A percentile compares a stretch with the other conserved stretches of the same genome.
These are phyloP conservation scores for Lepidiolamprologus cunningtoni DNA, from an alignment of 2,113 vertebrate species.

Conservation along the genomic window DNA sequence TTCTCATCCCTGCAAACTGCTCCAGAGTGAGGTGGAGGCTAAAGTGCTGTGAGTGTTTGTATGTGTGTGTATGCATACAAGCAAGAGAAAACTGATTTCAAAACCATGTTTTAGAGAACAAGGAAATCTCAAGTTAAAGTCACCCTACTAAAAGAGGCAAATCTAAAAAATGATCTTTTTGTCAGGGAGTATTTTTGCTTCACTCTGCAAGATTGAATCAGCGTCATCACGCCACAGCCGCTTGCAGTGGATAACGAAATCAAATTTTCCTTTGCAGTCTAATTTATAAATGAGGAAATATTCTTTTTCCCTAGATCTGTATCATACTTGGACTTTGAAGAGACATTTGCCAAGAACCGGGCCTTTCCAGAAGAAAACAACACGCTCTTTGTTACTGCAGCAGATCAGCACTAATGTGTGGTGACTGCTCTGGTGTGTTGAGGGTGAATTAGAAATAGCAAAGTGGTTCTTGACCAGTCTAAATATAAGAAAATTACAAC, in stretches of 20 bases:
- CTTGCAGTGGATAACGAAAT: not conserved
- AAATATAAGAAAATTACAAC: not conserved
- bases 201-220: not conserved
- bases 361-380: not conserved
- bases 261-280: not conserved
- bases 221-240: not conserved
- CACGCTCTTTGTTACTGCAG: not conserved
- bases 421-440: not conserved
- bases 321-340: not conserved
- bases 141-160: not conserved
- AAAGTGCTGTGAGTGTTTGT: not conserved
- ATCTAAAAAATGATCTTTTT: not conserved
- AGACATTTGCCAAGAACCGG: not conserved
- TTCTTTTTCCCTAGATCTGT: not conserved
- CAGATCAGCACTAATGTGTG: not conserved
- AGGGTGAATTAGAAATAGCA: not conserved
- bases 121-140: not conserved
- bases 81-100: accelerated
- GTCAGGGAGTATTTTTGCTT: not conserved
- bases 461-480: not conserved
- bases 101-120: not conserved
- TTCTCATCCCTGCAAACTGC: not conserved
- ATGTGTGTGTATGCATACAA: not conserved
- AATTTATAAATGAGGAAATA: not conserved
- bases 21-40: not conserved